Percentiles rank a stretch among this genome's conserved stretches.
These are phyloP conservation scores for Nemotelus nigrinus DNA, from an alignment of 2,888 invertebrate genomes.

Conservation along the genomic window DNA sequence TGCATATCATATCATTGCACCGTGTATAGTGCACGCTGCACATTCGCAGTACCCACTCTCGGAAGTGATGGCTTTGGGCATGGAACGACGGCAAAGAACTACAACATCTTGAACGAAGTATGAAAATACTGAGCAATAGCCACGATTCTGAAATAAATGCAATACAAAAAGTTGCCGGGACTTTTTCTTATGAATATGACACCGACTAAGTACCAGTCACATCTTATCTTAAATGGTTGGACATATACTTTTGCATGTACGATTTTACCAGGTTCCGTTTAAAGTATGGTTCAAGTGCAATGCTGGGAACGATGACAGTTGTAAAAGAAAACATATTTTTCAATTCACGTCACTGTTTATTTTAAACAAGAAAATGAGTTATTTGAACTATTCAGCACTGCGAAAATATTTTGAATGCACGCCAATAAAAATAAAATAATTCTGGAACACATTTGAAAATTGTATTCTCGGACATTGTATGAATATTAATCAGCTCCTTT, in stretches of 20 bases:
- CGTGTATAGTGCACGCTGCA: background rate
- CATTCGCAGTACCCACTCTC: background rate
- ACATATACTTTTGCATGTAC: background rate
- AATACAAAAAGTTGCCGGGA: background rate
- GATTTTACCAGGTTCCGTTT: background rate
- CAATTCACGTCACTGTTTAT: too few relatives aligned
- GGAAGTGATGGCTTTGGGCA: background rate
- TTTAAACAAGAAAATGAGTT: too few relatives aligned
- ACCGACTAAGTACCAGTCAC: constrained; percentile 6
- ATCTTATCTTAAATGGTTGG: constrained; percentile 19
- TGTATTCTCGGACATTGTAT: too few relatives aligned
- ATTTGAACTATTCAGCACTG: too few relatives aligned
- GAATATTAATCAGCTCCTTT: too few relatives aligned
- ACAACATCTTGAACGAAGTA: background rate
- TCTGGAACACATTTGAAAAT: too few relatives aligned
- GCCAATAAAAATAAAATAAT: too few relatives aligned
- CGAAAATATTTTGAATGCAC: too few relatives aligned
- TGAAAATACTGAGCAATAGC: background rate
- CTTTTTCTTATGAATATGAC: constrained; percentile 16
- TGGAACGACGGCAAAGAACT: background rate
- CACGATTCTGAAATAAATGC: constrained; percentile 15
- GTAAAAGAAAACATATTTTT: too few relatives aligned
- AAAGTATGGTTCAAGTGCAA: background rate
- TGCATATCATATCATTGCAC: constrained; percentile 14
- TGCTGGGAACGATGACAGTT: background rate